Conservation (phyloP, 2,888 invertebrate species). For the Phortica magna region DNA sequence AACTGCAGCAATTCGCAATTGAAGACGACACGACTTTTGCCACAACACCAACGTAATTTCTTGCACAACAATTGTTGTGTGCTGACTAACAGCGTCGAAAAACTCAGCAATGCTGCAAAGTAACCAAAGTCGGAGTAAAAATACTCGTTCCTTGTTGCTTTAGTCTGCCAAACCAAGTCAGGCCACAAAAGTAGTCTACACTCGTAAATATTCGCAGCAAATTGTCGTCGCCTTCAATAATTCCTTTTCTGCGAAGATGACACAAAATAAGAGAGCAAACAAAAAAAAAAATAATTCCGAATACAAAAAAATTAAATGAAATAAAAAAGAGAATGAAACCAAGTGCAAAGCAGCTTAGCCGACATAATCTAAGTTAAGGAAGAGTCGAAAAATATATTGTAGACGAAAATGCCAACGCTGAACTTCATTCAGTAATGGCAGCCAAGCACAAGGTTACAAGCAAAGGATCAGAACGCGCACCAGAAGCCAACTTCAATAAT, state of each 20-base stretch:
- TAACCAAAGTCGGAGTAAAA: no score
- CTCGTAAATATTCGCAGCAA: slow-evolving; percentile 72
- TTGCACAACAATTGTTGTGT: slow-evolving; percentile 5
- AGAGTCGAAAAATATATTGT: slow-evolving; percentile 29
- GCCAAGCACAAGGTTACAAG: background rate
- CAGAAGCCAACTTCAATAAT: background rate
- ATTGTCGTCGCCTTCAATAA: slow-evolving; percentile 70
- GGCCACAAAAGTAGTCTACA: slow-evolving; percentile 33
- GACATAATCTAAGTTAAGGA: slow-evolving; percentile 19
- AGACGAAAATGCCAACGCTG: slow-evolving; percentile 13
- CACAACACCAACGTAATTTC: background rate
- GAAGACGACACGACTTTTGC: background rate
- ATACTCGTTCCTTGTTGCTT: no score
- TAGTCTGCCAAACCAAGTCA: background rate
- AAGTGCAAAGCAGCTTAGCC: slow-evolving; percentile 30
- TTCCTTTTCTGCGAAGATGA: slow-evolving; percentile 41
- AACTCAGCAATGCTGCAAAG: no score
- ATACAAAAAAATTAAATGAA: slow-evolving; percentile 17
- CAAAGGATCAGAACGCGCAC: background rate
- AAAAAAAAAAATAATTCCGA: slow-evolving; percentile 30
- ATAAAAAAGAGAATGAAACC: background rate
- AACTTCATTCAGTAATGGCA: slow-evolving; percentile 6
- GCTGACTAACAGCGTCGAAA: no score
- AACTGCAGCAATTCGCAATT: background rate
- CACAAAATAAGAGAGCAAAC: background rate